Percentiles rank a stretch among this genome's conserved stretches.
phyloP scores from a whole-genome alignment of 2,797 vertebrate species.

The Hydrolagus colliei region DNA sequence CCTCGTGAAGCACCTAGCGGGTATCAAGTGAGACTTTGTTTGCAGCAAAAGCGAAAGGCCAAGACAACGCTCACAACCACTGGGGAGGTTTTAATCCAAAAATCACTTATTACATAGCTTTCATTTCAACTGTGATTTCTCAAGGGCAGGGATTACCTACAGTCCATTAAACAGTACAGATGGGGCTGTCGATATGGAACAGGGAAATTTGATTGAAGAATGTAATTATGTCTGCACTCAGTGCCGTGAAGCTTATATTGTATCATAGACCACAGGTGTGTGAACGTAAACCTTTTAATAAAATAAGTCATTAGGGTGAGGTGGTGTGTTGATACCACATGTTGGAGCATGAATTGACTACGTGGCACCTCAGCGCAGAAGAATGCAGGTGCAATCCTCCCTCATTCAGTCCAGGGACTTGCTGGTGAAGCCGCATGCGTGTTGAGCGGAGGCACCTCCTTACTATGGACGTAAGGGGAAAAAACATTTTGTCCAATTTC shows the following conservation, averaged over 20 bases:
- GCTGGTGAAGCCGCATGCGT: not conserved
- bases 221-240: constrained; percentile 5
- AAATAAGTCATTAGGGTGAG: not conserved
- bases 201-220: constrained; percentile 10
- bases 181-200: constrained; percentile 6
- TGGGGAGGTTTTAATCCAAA: not conserved
- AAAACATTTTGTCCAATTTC: too few relatives aligned
- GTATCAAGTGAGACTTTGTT: constrained; percentile 11
- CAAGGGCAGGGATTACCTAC: constrained; percentile 7
- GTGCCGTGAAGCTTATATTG: not conserved
- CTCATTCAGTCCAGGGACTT: not conserved
- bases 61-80: not conserved
- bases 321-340: not conserved
- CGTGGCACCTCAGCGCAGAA: not conserved
- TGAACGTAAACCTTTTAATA: not conserved
- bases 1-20: constrained; percentile 87
- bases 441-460: not conserved
- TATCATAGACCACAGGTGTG: not conserved
- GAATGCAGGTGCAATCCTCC: not conserved
- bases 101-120: not conserved
- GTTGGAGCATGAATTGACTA: not conserved
- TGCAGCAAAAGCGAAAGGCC: not conserved
- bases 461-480: not conserved
- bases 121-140: constrained; percentile 29
- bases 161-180: constrained; percentile 20